These are phyloP conservation scores for Andricus grossulariae DNA, from an alignment of 1,140 invertebrate genomes.

Conservation along the genomic window DNA sequence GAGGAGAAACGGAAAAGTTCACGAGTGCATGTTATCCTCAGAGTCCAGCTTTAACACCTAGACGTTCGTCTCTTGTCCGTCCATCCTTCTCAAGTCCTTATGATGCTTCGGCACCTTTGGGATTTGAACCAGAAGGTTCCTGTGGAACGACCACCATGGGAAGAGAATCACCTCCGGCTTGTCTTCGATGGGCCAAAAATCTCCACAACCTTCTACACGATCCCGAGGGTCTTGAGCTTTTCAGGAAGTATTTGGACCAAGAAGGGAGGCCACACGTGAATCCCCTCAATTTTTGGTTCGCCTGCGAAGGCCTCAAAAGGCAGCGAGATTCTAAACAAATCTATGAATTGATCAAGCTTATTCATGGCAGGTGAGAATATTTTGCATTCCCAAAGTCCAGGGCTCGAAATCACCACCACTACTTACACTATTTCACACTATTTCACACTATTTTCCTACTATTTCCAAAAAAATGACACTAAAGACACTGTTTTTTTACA, in stretches of 20 bases:
- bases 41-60: constrained; percentile 74
- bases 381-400: not conserved
- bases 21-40: constrained; percentile 68
- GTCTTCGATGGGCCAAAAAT: constrained; percentile 90
- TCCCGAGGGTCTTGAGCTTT: constrained; percentile 89
- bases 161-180: constrained; percentile 83
- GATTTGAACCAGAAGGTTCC: constrained; percentile 77
- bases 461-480: no score
- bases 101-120: constrained; percentile 76
- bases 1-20: constrained; percentile 72
- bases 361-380: constrained; percentile 79
- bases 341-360: constrained; percentile 86
- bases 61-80: constrained; percentile 70
- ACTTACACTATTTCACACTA: no score
- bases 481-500: no score
- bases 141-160: constrained; percentile 72
- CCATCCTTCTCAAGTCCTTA: constrained; percentile 61
- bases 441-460: no score
- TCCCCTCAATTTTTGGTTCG: constrained; percentile 92
- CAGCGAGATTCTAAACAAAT: constrained; percentile 84
- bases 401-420: no score
- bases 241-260: constrained; percentile 87
- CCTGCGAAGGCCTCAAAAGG: constrained; percentile 91
- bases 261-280: constrained; percentile 87
- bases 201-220: constrained; percentile 89